Evolutionary conservation across 2,113 vertebrate species (phyloP).

Genomic region (Dipodomys stephensi): DNA sequence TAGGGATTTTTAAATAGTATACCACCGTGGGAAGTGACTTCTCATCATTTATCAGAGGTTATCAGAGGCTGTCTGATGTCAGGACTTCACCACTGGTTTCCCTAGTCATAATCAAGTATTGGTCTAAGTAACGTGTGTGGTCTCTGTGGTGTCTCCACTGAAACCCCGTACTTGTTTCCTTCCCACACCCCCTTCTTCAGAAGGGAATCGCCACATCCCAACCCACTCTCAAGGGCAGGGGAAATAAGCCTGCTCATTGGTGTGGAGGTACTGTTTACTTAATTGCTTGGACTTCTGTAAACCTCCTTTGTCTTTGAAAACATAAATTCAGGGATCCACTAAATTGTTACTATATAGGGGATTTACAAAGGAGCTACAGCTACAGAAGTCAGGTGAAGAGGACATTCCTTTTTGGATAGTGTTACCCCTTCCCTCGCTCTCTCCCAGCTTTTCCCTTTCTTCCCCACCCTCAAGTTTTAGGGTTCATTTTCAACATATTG

Average conservation of each 20-base stretch:
- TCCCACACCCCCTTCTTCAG: neutral
- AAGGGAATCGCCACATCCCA: neutral
- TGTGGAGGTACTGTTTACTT: neutral
- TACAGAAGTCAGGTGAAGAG: too few relatives aligned
- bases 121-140: too few relatives aligned
- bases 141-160: neutral
- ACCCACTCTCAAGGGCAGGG: neutral
- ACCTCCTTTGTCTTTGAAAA: neutral
- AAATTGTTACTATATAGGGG: neutral
- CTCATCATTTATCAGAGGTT: neutral
- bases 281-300: neutral
- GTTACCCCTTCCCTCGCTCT: too few relatives aligned
- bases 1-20: neutral
- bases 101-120: neutral
- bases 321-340: neutral
- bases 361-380: too few relatives aligned
- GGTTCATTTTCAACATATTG: too few relatives aligned
- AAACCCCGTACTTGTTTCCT: neutral
- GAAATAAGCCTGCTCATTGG: neutral
- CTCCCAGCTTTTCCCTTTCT: too few relatives aligned
- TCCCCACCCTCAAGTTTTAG: too few relatives aligned
- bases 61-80: too few relatives aligned
- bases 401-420: too few relatives aligned
- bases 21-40: neutral
- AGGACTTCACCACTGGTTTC: fast-evolving